Evolutionary conservation across 2,113 vertebrate genomes (phyloP).

Genomic region (Mustela nigripes): DNA sequence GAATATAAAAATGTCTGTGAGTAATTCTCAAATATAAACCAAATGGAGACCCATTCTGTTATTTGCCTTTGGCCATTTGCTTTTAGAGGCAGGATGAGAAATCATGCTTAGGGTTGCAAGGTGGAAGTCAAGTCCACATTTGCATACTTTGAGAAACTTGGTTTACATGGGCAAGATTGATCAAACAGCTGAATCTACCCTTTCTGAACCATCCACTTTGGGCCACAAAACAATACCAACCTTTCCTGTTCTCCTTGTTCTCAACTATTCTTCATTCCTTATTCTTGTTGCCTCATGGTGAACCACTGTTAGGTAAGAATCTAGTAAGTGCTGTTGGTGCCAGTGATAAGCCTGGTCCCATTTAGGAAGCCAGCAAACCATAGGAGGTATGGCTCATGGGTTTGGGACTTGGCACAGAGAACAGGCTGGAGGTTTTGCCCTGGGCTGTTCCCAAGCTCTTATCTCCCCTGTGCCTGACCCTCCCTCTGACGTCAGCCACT

Average conservation of each 20-base stretch:
- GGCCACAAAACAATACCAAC: not conserved
- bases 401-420: not conserved
- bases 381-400: fast-evolving
- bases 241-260: not conserved
- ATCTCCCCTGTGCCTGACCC: not conserved
- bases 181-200: not conserved
- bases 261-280: not conserved
- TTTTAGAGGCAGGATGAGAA: not conserved
- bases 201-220: not conserved
- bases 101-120: not conserved
- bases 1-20: not conserved
- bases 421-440: not conserved
- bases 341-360: not conserved
- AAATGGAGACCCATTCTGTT: not conserved
- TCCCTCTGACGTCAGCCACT: not conserved
- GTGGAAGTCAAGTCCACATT: not conserved
- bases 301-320: not conserved
- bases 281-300: not conserved
- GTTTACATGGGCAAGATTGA: not conserved
- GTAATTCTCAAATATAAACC: not conserved
- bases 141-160: not conserved
- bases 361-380: not conserved
- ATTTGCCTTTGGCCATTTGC: not conserved
- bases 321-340: not conserved
- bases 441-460: not conserved